Percentiles rank a stretch among this genome's conserved stretches.
Evolutionary conservation across 2,888 invertebrate species (phyloP).

Genomic region (Taenaris catops): DNA sequence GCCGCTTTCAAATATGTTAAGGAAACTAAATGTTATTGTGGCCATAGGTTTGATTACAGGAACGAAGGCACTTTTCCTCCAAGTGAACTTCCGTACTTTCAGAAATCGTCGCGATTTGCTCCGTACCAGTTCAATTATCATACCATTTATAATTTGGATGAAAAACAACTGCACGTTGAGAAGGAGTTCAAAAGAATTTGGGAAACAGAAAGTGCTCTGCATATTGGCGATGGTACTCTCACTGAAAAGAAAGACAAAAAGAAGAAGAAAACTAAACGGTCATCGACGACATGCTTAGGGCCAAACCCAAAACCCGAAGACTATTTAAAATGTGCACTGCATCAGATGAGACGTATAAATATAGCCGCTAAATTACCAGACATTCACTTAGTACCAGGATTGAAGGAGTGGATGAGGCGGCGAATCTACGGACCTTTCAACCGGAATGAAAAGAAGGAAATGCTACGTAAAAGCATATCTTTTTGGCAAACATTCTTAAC

Average conservation of each 20-base stretch:
- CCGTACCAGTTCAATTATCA: slow-evolving; percentile 50
- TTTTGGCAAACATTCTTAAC: slow-evolving; percentile 46
- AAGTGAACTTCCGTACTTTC: slow-evolving; percentile 54
- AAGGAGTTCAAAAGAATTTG: slow-evolving; percentile 57
- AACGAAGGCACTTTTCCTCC: slow-evolving; percentile 48
- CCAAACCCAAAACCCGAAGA: slow-evolving; percentile 45
- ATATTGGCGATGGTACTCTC: slow-evolving; percentile 33
- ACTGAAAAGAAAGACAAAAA: slow-evolving; percentile 34
- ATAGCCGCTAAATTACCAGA: slow-evolving; percentile 61
- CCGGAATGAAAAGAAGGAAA: slow-evolving; percentile 30
- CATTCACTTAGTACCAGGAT: slow-evolving; percentile 52
- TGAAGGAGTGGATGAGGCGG: slow-evolving; percentile 63
- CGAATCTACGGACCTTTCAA: slow-evolving; percentile 50
- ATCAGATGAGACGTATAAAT: slow-evolving; percentile 44
- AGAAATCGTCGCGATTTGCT: slow-evolving; percentile 42
- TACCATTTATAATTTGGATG: slow-evolving; percentile 54
- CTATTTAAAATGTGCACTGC: slow-evolving; percentile 55
- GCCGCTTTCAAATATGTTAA: slow-evolving; percentile 44
- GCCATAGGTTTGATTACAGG: slow-evolving; percentile 52
- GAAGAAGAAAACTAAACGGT: slow-evolving; percentile 32
- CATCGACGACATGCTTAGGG: slow-evolving; percentile 46
- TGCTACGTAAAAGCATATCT: slow-evolving; percentile 37
- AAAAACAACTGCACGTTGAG: slow-evolving; percentile 41
- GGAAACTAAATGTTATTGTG: slow-evolving; percentile 53
- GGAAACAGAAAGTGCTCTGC: slow-evolving; percentile 57